Conservation (phyloP, 2,797 vertebrate genomes). For the Pogoniulus pusillus region DNA sequence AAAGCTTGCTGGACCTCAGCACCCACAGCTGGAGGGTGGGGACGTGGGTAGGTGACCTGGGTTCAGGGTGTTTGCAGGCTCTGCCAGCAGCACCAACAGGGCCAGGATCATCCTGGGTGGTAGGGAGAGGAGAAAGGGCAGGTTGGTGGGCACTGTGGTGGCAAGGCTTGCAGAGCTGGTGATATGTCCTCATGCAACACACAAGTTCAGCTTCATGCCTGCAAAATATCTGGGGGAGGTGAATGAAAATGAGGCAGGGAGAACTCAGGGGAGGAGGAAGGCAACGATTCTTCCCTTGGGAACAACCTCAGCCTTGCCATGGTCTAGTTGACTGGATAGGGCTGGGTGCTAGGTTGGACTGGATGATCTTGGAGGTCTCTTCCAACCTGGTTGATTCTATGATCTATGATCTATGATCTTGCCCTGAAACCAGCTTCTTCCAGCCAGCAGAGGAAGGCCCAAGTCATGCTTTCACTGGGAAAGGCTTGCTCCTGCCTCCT, state of each 20-base stretch:
- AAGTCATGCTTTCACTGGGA: background rate
- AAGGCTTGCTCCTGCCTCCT: background rate
- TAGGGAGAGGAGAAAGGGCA: background rate
- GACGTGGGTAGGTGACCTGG: background rate
- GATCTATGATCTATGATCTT: no score
- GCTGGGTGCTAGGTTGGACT: no score
- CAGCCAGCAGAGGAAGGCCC: background rate
- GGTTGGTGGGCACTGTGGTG: fast-evolving
- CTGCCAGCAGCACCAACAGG: fast-evolving
- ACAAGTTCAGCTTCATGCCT: background rate
- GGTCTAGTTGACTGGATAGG: no score
- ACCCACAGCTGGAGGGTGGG: background rate
- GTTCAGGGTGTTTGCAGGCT: background rate
- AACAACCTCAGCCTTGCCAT: background rate
- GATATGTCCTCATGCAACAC: background rate
- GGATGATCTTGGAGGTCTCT: no score
- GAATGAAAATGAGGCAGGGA: background rate
- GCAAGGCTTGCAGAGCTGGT: background rate
- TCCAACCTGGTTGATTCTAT: no score
- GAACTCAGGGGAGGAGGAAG: background rate
- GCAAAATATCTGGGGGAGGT: background rate
- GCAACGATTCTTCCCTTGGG: background rate
- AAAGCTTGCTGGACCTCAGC: background rate
- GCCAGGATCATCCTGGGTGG: background rate
- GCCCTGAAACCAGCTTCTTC: background rate